A percentile compares a stretch with the other conserved stretches of the same genome.
phyloP scores from a whole-genome alignment of 2,113 vertebrate genomes.

The Tragelaphus strepsiceros region DNA sequence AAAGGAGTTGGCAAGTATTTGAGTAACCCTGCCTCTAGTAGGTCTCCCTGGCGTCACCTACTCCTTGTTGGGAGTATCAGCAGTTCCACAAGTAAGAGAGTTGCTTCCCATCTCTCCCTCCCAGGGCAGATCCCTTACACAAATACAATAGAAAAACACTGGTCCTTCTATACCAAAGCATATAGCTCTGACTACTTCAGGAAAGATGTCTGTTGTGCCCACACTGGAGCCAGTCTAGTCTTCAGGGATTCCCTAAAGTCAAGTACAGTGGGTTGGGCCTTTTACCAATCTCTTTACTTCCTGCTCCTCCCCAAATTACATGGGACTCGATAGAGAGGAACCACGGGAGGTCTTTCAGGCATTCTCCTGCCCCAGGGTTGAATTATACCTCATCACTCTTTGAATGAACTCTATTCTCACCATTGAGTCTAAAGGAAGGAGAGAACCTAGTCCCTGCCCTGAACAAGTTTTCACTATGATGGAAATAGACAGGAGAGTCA shows the following conservation, averaged over 20 bases:
- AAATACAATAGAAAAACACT: conserved; percentile 31
- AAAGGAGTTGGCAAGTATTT: not conserved
- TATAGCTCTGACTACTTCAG: conserved; percentile 11
- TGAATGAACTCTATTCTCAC: conserved; percentile 42
- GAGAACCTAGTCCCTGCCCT: not conserved
- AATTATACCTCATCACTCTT: conserved; percentile 14
- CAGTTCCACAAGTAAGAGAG: not conserved
- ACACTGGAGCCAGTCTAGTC: conserved; percentile 59
- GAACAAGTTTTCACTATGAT: conserved; percentile 12
- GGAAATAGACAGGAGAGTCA: not conserved
- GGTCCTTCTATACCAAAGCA: not conserved
- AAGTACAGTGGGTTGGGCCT: not conserved
- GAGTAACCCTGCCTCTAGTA: not conserved
- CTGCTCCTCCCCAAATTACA: conserved; percentile 38
- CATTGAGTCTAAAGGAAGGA: not conserved
- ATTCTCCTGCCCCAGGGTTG: conserved; percentile 19
- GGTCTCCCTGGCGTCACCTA: not conserved
- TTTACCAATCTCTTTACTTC: conserved; percentile 20
- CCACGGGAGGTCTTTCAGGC: conserved; percentile 13
- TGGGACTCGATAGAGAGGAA: conserved; percentile 25
- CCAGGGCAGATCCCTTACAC: not conserved
- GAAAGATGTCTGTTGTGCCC: conserved; percentile 51
- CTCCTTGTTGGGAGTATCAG: not conserved
- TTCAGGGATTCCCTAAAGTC: conserved; percentile 21
- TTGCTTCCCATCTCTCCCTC: not conserved